Base-by-base conservation (phyloP, 2,113 vertebrate genomes). In the Erpornis zantholeuca region DNA sequence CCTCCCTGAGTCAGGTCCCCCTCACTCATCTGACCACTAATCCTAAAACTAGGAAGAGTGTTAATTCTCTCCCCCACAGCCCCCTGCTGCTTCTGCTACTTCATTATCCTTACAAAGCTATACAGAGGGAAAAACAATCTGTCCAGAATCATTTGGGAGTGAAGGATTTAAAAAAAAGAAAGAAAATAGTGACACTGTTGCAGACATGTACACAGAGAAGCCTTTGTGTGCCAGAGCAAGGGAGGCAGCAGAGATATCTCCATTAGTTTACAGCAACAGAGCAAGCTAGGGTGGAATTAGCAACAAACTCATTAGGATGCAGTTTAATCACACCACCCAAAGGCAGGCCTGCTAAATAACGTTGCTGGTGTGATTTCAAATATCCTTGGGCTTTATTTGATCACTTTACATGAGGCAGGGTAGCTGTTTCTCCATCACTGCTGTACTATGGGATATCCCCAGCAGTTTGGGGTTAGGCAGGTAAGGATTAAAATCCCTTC, bases 241-340 rank as follows among this genome's bases (percentile, higher is more conserved):
- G 82, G 94, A 96, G 65, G 84, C 88, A 94, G 91, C 88, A 94
- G 95, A 86, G 96, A 94, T 85, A 79, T 97, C 96, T 63, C 96
- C 92, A 77, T 47, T 71, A 91, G 78, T 64, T 79, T 60, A 49
- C 57, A 65, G 38, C 44, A 38, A 49, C 75, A 42, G 65, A 64
- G 70, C 27, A 42, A 86, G 14, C 87, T 36, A 29, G 72, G 50
- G 13, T 57, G 28, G 59, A 86, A 94, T 87, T 68, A 82, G 63
- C 83, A 95, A 83, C 68, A 86, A 50, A 88, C n/a, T 96, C 64
- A 53, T 44, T 61, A 76, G 56, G 72, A 88, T 86, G 76, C 76
- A 56, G 54, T 53, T 81, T 83, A 86, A 56, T 84, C 63, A 25
- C 50, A 9, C 15, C 54, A 27, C 33, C 33, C 45, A 84, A 82